A percentile compares a stretch with the other conserved stretches of the same genome.
Evolutionary conservation across 2,888 invertebrate genomes (phyloP).

Genomic region (Amphimallon solstitiale): DNA sequence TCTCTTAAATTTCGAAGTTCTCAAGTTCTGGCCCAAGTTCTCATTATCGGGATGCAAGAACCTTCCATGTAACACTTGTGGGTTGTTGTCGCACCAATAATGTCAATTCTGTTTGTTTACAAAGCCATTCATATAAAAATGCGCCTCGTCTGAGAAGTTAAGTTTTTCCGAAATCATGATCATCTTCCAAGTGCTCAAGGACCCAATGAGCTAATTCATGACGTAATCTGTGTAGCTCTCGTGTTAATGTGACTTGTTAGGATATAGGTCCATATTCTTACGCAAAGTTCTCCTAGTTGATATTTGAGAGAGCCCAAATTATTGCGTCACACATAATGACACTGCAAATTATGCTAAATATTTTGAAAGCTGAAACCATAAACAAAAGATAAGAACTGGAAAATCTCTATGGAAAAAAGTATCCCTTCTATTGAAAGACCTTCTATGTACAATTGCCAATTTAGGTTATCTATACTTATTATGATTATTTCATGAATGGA

Average conservation of each 20-base stretch:
- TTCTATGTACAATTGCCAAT: too few relatives aligned
- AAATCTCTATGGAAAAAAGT: too few relatives aligned
- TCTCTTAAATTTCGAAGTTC: too few relatives aligned
- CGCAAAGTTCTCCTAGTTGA: conserved; percentile 35
- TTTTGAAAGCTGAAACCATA: too few relatives aligned
- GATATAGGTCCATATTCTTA: conserved; percentile 32
- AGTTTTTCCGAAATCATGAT: conserved; percentile 36
- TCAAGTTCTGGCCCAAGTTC: too few relatives aligned
- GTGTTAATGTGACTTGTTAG: conserved; percentile 30
- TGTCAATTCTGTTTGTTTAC: conserved; percentile 50
- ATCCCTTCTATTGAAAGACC: too few relatives aligned
- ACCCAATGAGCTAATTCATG: conserved; percentile 20
- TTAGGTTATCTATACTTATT: too few relatives aligned
- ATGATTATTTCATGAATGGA: too few relatives aligned
- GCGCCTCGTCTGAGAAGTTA: conserved; percentile 31
- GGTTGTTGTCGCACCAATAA: conserved; percentile 49
- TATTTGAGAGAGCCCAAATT: conserved; percentile 31
- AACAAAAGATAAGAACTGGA: too few relatives aligned
- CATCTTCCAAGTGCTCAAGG: conserved; percentile 29
- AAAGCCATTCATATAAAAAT: conserved; percentile 30
- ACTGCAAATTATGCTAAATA: too few relatives aligned
- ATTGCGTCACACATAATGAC: too few relatives aligned
- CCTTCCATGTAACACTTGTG: conserved; percentile 46
- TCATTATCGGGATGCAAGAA: conserved; percentile 50
- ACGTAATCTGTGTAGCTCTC: neutral